Percentiles rank a stretch among this genome's conserved stretches.
These are phyloP conservation scores for Nebria salina DNA, from an alignment of 2,888 invertebrate genomes.

Conservation along the genomic window DNA sequence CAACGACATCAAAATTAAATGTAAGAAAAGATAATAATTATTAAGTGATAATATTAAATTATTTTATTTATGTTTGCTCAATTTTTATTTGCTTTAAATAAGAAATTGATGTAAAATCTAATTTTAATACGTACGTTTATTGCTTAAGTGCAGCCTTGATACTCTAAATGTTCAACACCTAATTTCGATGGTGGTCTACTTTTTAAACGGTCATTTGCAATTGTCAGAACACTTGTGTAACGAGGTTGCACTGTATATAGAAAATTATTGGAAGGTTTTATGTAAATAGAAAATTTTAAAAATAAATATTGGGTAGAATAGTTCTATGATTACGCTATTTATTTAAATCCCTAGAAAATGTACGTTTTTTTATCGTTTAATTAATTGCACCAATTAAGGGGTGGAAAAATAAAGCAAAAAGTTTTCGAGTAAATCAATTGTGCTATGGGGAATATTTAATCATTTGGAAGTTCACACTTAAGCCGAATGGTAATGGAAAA, in stretches of 20 bases:
- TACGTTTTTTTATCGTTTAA: too few species aligned
- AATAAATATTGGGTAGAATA: conserved; percentile 11
- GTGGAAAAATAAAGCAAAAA: too few species aligned
- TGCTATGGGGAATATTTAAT: too few species aligned
- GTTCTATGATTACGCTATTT: neutral
- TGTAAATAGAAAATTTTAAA: conserved; percentile 9
- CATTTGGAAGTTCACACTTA: too few species aligned
- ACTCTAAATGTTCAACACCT: neutral
- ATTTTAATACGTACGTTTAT: neutral
- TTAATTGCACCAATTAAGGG: too few species aligned
- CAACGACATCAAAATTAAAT: neutral
- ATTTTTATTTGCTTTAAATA: conserved; percentile 39
- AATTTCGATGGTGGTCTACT: neutral
- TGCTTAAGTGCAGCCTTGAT: neutral
- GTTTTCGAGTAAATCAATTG: too few species aligned
- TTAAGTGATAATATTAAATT: neutral
- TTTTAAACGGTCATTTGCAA: too few species aligned
- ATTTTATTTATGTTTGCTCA: conserved; percentile 29
- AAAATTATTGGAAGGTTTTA: conserved; percentile 6
- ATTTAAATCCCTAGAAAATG: neutral
- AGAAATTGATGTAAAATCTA: conserved; percentile 38
- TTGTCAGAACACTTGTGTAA: neutral
- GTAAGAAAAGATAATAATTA: neutral
- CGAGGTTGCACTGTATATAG: neutral
- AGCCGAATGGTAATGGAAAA: too few species aligned